Conservation (phyloP, 2,888 invertebrate species). For the Ariolimax columbianus region DNA sequence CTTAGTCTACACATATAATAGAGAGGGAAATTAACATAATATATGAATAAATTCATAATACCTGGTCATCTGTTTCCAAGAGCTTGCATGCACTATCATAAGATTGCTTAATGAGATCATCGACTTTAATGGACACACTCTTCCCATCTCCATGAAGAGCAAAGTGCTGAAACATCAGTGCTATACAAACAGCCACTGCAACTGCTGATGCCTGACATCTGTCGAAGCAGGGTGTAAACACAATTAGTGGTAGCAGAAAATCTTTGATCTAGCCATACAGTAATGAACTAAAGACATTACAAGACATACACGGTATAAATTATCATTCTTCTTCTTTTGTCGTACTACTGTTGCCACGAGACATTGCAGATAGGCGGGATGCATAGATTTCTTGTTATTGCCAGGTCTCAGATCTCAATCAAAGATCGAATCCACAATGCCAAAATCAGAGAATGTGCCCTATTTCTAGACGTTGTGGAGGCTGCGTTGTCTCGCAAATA, state of each 20-base stretch:
- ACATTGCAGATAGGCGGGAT: too few relatives aligned
- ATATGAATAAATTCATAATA: neutral
- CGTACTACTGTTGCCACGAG: too few relatives aligned
- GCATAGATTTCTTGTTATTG: too few relatives aligned
- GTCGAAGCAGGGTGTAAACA: neutral
- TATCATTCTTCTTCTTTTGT: too few relatives aligned
- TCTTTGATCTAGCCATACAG: neutral
- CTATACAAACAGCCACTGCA: constrained; percentile 66
- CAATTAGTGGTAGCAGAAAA: neutral
- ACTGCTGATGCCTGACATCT: constrained; percentile 70
- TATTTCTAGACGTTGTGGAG: too few relatives aligned
- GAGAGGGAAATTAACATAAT: neutral
- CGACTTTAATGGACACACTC: constrained; percentile 52
- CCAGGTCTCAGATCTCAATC: too few relatives aligned
- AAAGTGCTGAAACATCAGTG: constrained; percentile 63
- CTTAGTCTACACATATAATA: too few relatives aligned
- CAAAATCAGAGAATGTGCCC: too few relatives aligned
- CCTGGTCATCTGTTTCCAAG: constrained; percentile 51
- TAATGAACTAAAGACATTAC: neutral
- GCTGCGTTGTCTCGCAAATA: too few relatives aligned
- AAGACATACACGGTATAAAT: neutral
- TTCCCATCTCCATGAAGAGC: constrained; percentile 33
- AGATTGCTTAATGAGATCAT: constrained; percentile 58
- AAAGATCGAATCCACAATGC: too few relatives aligned
- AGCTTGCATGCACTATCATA: constrained; percentile 54